Base-by-base conservation (phyloP, 2,888 invertebrate genomes). In the Hypomecis punctinalis region DNA sequence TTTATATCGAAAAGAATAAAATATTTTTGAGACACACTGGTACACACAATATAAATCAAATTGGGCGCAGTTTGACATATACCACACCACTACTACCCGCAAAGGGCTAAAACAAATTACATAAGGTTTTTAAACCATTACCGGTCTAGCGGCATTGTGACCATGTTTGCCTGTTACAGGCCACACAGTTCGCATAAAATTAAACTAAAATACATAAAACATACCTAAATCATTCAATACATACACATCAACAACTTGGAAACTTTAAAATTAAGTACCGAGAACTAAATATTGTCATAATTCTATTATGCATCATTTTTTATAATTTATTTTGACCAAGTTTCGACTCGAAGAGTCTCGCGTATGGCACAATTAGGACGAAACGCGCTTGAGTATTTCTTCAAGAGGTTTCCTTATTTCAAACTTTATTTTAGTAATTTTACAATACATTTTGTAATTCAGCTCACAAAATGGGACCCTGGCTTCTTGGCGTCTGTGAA, bases 241-340 rank as follows among this genome's bases (percentile, higher is more conserved):
- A 23, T 23, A 23, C 23, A 42, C 23, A 36, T 48, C 36, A 36
- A 51, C 51, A 51, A 9, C 13, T 51, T 13, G 11, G 11, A 37
- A 9, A 39, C 47, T 51, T 11, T 13, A 8, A 51, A 13, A 37
- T 23, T 39, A 39, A 23, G 8, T 13, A 7, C 40, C 6, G 6
- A 11, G 40, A 45, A 52, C 59, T 39, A 33, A 60, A 60, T 53
- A 53, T 40, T 39, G 52, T 60, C 40, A 60, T 60, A 60, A 46
- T n/a, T n/a, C n/a, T n/a, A n/a, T 57, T 60, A 60, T 60, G 60
- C 52, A 60, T 23, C 23, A 51, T 39, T 40, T n/a, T 40, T 11
- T 10, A 33, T 33, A 52, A n/a, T 13, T 8, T 13, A 39, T 52
- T 52, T 40, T 6, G 40, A 40, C 23, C 33, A 42, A 5, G 10